Percentiles rank a stretch among this genome's conserved stretches.
phyloP scores from a whole-genome alignment of 2,888 invertebrate species.

The Drosophila ochracea region DNA sequence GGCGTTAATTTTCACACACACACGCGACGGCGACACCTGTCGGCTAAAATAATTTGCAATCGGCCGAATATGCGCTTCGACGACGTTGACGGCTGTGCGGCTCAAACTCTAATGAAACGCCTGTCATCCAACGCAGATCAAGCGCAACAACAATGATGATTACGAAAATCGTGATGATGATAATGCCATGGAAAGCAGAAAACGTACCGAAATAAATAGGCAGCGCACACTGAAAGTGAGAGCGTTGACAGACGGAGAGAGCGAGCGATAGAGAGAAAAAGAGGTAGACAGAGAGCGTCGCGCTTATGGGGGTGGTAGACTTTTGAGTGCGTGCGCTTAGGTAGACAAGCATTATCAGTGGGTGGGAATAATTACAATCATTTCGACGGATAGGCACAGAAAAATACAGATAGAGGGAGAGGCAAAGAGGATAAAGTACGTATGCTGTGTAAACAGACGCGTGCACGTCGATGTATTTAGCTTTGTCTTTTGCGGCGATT shows the following conservation, averaged over 20 bases:
- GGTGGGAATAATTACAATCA: constrained; percentile 28
- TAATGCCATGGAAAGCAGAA: constrained; percentile 61
- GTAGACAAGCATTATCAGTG: constrained; percentile 53
- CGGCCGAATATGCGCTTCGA: constrained; percentile 37
- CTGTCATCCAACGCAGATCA: constrained; percentile 47
- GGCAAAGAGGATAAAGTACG: background rate
- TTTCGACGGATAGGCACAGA: background rate
- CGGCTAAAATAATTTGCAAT: constrained; percentile 14
- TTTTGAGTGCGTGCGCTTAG: constrained; percentile 46
- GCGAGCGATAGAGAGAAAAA: background rate
- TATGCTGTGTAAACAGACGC: constrained; percentile 23
- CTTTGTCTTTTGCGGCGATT: constrained; percentile 5
- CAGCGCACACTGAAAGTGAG: constrained; percentile 69
- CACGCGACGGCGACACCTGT: constrained; percentile 56
- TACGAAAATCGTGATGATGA: constrained; percentile 36
- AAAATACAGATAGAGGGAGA: background rate
- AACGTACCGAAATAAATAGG: constrained; percentile 42
- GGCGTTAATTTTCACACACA: constrained; percentile 67
- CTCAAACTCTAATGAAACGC: constrained; percentile 66
- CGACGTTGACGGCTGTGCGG: constrained; percentile 63
- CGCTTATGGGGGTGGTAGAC: constrained; percentile 38
- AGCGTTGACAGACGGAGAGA: constrained; percentile 31
- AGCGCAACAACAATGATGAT: constrained; percentile 44
- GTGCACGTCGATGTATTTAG: constrained; percentile 26
- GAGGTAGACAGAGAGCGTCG: background rate